Conservation (phyloP, 2,888 invertebrate genomes). For the Arenicola marina region DNA sequence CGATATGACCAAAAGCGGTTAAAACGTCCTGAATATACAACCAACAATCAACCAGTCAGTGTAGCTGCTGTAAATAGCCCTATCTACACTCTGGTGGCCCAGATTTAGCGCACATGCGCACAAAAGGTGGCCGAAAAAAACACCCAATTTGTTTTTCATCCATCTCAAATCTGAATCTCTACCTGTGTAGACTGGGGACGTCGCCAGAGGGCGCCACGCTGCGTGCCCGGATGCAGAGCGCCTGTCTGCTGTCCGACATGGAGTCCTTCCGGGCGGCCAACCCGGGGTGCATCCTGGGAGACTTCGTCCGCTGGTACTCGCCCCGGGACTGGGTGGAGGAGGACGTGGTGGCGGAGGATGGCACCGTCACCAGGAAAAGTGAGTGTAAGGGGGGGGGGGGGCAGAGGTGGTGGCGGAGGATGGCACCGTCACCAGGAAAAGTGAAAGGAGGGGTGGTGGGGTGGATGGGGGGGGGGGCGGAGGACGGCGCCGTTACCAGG, state of each 20-base stretch:
- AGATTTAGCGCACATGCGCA: too few species aligned
- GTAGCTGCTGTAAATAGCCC: too few species aligned
- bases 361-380: slow-evolving; percentile 4
- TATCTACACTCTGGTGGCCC: too few species aligned
- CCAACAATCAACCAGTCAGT: too few species aligned
- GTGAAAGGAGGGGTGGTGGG: too few species aligned
- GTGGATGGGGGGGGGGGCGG: slow-evolving; percentile 61
- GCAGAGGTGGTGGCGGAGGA: slow-evolving; percentile 51
- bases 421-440: slow-evolving; percentile 1
- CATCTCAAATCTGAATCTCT: background rate
- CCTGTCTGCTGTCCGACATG: slow-evolving; percentile 94
- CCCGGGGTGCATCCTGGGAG: slow-evolving; percentile 85
- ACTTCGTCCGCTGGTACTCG: slow-evolving; percentile 98
- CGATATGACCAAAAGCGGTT: too few species aligned
- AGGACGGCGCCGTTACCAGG: slow-evolving; percentile 14
- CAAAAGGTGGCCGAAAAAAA: too few species aligned
- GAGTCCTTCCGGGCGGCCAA: slow-evolving; percentile 98
- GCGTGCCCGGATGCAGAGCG: slow-evolving; percentile 92
- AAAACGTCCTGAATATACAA: too few species aligned
- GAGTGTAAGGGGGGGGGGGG: too few species aligned
- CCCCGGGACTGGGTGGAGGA: slow-evolving; percentile 89
- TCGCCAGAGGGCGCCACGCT: slow-evolving; percentile 82
- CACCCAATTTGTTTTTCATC: too few species aligned
- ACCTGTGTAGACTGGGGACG: slow-evolving; percentile 72
- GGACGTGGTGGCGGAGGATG: slow-evolving; percentile 41